Evolutionary conservation across 2,797 vertebrate genomes (phyloP).

Genomic region (Picus viridis): DNA sequence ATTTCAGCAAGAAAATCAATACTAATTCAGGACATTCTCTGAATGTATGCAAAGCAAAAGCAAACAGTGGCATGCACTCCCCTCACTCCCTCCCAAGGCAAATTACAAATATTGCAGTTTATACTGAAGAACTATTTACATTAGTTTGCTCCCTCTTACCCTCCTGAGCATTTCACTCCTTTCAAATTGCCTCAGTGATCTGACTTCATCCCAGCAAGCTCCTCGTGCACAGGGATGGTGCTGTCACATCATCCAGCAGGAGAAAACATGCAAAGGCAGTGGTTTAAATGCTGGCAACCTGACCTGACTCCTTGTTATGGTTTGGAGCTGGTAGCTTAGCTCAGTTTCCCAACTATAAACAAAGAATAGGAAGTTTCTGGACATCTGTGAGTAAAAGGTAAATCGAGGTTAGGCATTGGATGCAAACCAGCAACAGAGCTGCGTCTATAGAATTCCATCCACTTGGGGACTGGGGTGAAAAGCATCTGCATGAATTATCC

Average conservation of each 20-base stretch:
- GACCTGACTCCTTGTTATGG: background rate
- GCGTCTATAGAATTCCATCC: too few species aligned
- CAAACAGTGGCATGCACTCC: background rate
- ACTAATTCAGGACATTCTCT: background rate
- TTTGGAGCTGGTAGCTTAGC: too few species aligned
- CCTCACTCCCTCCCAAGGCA: background rate
- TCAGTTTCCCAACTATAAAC: too few species aligned
- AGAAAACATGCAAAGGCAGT: accelerated
- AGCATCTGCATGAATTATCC: too few species aligned
- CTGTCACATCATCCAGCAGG: accelerated
- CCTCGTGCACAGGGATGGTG: background rate
- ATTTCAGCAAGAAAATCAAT: background rate
- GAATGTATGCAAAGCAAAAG: background rate
- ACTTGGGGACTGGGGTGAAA: too few species aligned
- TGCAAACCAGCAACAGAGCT: too few species aligned
- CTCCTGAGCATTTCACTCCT: background rate
- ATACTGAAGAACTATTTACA: background rate
- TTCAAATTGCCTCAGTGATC: background rate
- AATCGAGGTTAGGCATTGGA: too few species aligned
- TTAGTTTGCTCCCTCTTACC: background rate
- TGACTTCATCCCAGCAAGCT: background rate
- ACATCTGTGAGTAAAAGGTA: too few species aligned
- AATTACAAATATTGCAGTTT: background rate
- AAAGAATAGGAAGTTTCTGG: too few species aligned
- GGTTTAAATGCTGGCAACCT: accelerated